Base-by-base conservation (phyloP, 2,113 vertebrate genomes). In the Ellobius talpinus region DNA sequence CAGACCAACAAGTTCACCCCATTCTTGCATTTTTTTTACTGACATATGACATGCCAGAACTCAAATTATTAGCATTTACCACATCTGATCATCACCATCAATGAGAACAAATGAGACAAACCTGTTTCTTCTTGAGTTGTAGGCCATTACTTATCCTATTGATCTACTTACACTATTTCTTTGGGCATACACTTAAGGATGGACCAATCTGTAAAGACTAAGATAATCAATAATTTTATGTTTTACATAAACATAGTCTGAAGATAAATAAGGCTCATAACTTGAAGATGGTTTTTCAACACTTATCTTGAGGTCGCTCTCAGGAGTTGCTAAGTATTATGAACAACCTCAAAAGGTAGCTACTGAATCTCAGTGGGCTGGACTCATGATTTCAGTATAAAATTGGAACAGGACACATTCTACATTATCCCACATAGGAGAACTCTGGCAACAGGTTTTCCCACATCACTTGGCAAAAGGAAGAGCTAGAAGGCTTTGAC, bases 21-120 rank as follows among this genome's bases (percentile, higher is more conserved):
- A 45, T 77, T 89, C 7, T 89, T 95, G 8, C 5, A 33, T 31
- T 82, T 95, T 95, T 91, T 91, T 61, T 77, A 52, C 29, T 47
- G 23, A 58, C 19, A 45, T 58, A 7, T 19, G 65, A 33, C 45
- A 66, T 39, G 33, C 66, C 24, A 88, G 10, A 65, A 85, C 4
- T 84, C 13, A 95, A 73, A 50, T 24, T 16, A 33, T 68, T 74
- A 87, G 26, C 45, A 74, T 90, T 9, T 17, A 50, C 88, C 0
- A 1, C 8, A 7, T 72, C 14, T 26, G 39, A 17, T n/a, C 21
- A 79, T 65, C 63, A 36, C 3, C 29, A 90, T 21, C 79, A 74
- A 74, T 42, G 39, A 23, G 24, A 90, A 65, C 21, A 61, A 50
- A 47, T 47, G 16, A 68, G 19, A n/a, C 16, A 86, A 91, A 39